These are phyloP conservation scores for Hippocampus comes DNA, from an alignment of 2,113 vertebrate genomes.

Conservation along the genomic window DNA sequence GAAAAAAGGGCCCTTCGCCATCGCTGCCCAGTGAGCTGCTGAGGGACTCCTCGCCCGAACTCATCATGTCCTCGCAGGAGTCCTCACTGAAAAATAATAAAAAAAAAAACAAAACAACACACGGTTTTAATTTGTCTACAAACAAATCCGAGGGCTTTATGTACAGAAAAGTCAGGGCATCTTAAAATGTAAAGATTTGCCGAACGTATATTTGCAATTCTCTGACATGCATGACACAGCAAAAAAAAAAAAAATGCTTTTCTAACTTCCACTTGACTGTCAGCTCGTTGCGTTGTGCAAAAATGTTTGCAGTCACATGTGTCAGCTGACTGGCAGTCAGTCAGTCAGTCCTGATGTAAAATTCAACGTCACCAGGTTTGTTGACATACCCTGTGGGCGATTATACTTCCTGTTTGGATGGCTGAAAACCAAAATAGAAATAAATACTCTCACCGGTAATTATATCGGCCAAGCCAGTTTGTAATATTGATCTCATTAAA, in stretches of 20 bases:
- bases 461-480: neutral
- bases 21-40: conserved; percentile 83
- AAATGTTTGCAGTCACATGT: neutral
- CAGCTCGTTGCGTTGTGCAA: conserved; percentile 11
- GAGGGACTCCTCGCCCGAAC: conserved; percentile 88
- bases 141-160: neutral
- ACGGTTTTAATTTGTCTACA: neutral
- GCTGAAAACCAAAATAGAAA: neutral
- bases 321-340: conserved; percentile 1
- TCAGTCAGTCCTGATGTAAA: neutral
- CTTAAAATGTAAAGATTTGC: neutral
- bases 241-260: neutral
- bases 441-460: neutral
- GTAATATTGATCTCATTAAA: neutral
- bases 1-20: conserved; percentile 82
- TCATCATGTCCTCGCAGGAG: conserved; percentile 85
- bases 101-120: no score
- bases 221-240: neutral
- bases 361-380: neutral
- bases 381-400: neutral
- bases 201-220: no score
- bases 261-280: neutral
- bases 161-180: neutral
- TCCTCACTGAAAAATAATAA: conserved; percentile 78
- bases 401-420: neutral